phyloP scores from a whole-genome alignment of 2,888 invertebrate species.

The Thalpophila matura region DNA sequence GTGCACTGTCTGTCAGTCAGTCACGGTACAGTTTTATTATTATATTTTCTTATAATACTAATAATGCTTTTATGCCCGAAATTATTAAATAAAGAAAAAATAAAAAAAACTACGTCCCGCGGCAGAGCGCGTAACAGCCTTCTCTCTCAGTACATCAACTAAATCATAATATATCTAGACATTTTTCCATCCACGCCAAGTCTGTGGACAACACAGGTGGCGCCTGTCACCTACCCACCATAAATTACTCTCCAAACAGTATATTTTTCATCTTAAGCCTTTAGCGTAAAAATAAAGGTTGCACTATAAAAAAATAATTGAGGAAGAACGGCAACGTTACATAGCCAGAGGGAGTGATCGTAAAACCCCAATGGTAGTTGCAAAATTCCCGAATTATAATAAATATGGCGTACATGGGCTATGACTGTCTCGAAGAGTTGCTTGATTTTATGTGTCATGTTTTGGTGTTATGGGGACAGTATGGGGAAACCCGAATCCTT shows the following conservation, averaged over 20 bases:
- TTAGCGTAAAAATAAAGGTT: conserved; percentile 44
- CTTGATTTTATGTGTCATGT: not conserved
- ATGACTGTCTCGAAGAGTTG: not conserved
- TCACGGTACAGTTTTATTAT: too few relatives aligned
- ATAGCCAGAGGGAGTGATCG: conserved; percentile 12
- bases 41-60: too few relatives aligned
- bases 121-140: too few relatives aligned
- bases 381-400: conserved; percentile 4
- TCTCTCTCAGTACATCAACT: too few relatives aligned
- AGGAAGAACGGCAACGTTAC: conserved; percentile 39
- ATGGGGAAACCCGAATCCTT: too few relatives aligned
- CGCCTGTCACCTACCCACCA: conserved; percentile 23
- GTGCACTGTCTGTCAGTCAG: too few relatives aligned
- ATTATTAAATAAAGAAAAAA: too few relatives aligned
- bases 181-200: conserved; percentile 6
- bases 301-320: conserved; percentile 48
- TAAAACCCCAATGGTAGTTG: conserved; percentile 29
- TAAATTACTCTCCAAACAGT: conserved; percentile 46
- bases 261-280: conserved; percentile 44
- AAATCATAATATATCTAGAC: not conserved
- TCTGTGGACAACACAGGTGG: conserved; percentile 32
- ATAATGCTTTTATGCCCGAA: too few relatives aligned
- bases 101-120: too few relatives aligned
- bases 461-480: too few relatives aligned
- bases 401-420: not conserved